Conservation (phyloP, 2,113 vertebrate species). For the Gnathonemus echidnorhynchus region DNA sequence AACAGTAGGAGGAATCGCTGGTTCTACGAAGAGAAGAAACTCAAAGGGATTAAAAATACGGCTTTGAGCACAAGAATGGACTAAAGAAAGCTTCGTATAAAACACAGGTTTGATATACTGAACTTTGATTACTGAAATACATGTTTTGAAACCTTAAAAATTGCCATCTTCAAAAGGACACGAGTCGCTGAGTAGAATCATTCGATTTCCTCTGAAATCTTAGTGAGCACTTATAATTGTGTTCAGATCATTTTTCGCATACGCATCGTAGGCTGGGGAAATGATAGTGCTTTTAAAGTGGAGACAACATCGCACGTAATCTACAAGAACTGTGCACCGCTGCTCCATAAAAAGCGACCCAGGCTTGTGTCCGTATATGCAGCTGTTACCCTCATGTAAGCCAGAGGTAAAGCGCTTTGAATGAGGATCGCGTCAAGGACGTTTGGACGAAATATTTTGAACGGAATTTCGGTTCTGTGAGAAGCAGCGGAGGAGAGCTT, state of each 20-base stretch:
- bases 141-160: not conserved
- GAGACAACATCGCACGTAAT: not conserved
- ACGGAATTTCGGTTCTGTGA: not conserved
- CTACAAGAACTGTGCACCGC: not conserved
- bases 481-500: not conserved
- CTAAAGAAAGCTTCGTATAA: not conserved
- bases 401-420: not conserved
- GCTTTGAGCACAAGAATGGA: not conserved
- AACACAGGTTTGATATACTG: not conserved
- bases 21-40: not conserved
- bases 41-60: not conserved
- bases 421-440: not conserved
- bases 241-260: not conserved
- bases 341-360: not conserved
- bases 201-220: not conserved
- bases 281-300: not conserved
- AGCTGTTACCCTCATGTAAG: not conserved
- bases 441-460: not conserved
- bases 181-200: not conserved
- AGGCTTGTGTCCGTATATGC: not conserved
- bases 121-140: not conserved
- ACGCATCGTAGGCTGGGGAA: not conserved
- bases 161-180: not conserved
- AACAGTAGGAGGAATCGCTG: not conserved
- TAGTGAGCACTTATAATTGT: not conserved